Percentiles rank a stretch among this genome's conserved stretches.
Conservation (phyloP, 2,113 vertebrate genomes). For the Thinocorus orbignyianus region DNA sequence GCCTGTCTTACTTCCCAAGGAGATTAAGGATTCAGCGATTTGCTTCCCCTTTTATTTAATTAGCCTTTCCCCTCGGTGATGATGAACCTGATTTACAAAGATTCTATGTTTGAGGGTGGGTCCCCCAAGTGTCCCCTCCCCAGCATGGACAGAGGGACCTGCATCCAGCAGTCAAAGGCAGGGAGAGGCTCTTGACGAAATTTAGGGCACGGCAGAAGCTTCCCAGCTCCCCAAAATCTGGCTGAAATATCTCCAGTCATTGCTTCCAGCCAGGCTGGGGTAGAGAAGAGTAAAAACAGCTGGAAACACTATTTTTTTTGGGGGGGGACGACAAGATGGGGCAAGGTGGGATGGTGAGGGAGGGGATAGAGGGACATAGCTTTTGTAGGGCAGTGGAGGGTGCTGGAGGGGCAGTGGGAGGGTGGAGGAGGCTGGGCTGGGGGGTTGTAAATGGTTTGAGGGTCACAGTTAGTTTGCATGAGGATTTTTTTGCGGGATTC, state of each 20-base stretch:
- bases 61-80: fast-evolving
- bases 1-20: slow-evolving; percentile 35
- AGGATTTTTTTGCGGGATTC: background rate
- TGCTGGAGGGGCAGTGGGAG: background rate
- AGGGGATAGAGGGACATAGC: no score
- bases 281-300: background rate
- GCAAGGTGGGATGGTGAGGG: background rate
- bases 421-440: background rate
- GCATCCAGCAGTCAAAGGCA: fast-evolving
- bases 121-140: no score
- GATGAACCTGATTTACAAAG: background rate
- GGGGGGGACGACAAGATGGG: background rate
- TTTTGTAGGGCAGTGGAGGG: background rate
- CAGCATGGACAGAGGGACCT: background rate
- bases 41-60: background rate
- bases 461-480: fast-evolving
- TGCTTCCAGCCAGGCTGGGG: background rate
- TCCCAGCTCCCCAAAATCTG: background rate
- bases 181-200: background rate
- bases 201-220: background rate
- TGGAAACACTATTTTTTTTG: background rate
- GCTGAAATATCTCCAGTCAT: no score
- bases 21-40: slow-evolving; percentile 60
- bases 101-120: background rate
- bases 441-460: background rate